A percentile compares a stretch with the other conserved stretches of the same genome.
phyloP scores from a whole-genome alignment of 2,113 vertebrate species.

The Bufo bufo region DNA sequence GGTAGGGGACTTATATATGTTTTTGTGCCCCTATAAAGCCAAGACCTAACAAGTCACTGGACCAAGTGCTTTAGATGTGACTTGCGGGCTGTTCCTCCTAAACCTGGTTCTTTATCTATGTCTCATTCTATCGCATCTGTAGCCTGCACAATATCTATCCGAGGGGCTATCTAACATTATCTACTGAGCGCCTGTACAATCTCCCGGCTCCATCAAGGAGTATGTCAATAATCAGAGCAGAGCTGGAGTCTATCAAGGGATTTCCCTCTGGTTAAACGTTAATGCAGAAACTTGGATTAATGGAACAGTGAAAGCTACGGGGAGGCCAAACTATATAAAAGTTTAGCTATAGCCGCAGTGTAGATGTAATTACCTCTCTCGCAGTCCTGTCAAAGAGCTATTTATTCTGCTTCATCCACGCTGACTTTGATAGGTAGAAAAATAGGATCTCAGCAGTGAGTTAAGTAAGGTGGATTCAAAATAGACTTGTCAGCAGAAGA shows the following conservation, averaged over 20 bases:
- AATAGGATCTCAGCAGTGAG: conserved; percentile 49
- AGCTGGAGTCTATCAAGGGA: background rate
- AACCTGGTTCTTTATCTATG: too few species aligned
- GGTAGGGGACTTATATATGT: too few species aligned
- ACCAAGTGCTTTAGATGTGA: too few species aligned
- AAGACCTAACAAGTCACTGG: too few species aligned
- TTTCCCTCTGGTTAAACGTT: conserved; percentile 22
- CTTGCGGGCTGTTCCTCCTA: too few species aligned
- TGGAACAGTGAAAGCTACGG: conserved; percentile 37
- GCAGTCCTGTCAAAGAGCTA: conserved; percentile 29
- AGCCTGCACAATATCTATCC: background rate
- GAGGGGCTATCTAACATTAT: background rate
- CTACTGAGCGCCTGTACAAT: background rate
- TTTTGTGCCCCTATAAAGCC: too few species aligned
- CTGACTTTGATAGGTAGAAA: conserved; percentile 45
- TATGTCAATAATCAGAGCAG: conserved; percentile 17
- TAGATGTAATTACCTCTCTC: conserved; percentile 43
- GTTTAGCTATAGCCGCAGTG: conserved; percentile 31
- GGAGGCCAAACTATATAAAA: conserved; percentile 47
- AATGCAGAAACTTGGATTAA: conserved; percentile 17
- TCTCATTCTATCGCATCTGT: too few species aligned
- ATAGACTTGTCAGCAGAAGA: conserved; percentile 35
- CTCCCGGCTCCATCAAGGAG: background rate
- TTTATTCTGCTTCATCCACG: conserved; percentile 37
- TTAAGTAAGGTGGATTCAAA: conserved; percentile 38